Evolutionary conservation across 1,140 invertebrate species (phyloP).

Genomic region (Lethocerus indicus): DNA sequence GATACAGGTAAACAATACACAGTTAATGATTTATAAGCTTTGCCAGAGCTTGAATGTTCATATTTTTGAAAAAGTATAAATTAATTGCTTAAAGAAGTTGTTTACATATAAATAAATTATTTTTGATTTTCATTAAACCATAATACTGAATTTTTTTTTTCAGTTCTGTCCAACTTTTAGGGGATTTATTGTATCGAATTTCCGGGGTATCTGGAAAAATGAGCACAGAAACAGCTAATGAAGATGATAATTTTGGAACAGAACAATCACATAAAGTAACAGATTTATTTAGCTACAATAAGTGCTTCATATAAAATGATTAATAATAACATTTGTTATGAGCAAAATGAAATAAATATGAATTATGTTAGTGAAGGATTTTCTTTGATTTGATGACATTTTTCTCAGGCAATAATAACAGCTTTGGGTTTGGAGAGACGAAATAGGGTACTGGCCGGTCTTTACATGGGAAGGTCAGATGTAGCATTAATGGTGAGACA

Average conservation of each 20-base stretch:
- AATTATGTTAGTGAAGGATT: background rate
- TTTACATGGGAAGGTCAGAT: slow-evolving; percentile 96
- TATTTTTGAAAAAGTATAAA: background rate
- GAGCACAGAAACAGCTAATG: slow-evolving; percentile 93
- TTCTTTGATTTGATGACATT: background rate
- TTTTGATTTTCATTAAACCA: background rate
- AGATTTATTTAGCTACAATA: slow-evolving; percentile 3
- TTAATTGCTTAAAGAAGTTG: background rate
- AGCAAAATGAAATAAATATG: background rate
- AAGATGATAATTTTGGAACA: slow-evolving; percentile 98
- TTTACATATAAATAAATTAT: background rate
- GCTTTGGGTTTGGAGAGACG: slow-evolving; percentile 74
- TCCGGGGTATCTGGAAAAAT: slow-evolving; percentile 97
- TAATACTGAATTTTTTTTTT: slow-evolving; percentile 15
- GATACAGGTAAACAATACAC: slow-evolving; percentile 42
- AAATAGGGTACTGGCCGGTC: slow-evolving; percentile 83
- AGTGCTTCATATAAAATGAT: background rate
- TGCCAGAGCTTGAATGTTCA: background rate
- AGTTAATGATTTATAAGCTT: background rate
- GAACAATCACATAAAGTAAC: slow-evolving; percentile 69
- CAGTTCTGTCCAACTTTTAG: slow-evolving; percentile 88
- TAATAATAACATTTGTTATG: background rate
- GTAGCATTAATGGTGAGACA: slow-evolving; percentile 93
- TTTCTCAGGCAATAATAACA: slow-evolving; percentile 59
- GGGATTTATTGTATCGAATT: slow-evolving; percentile 91